Conservation (phyloP, 2,113 vertebrate genomes). For the Brienomyrus brachyistius region DNA sequence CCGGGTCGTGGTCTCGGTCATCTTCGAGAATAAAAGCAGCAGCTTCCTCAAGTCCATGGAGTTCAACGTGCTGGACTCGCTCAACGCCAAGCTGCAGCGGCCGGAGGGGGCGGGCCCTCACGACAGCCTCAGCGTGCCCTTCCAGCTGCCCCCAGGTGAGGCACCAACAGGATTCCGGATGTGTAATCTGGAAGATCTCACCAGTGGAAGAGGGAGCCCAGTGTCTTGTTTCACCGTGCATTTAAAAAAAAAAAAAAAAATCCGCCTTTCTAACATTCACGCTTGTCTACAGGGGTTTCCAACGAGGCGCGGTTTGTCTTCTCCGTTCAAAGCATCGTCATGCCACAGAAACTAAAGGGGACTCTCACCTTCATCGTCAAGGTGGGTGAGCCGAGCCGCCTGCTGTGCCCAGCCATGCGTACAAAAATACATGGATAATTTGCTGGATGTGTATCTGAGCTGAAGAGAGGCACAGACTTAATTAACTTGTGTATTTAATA, state of each 20-base stretch:
- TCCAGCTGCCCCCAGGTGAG: slow-evolving; percentile 90
- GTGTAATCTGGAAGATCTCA: not conserved
- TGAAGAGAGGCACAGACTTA: not conserved
- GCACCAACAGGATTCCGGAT: not conserved
- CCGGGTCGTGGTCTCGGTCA: slow-evolving; percentile 86
- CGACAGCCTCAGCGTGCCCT: slow-evolving; percentile 84
- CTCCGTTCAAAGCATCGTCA: slow-evolving; percentile 88
- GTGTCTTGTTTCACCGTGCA: not conserved
- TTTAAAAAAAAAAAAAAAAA: not conserved
- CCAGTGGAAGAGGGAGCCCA: not conserved
- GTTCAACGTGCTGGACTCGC: slow-evolving; percentile 90
- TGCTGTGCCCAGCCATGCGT: not conserved
- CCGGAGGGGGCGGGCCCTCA: slow-evolving; percentile 83
- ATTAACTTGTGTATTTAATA: not conserved
- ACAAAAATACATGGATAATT: not conserved
- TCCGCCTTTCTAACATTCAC: not conserved
- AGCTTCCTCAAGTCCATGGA: slow-evolving; percentile 94
- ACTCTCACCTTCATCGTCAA: slow-evolving; percentile 95
- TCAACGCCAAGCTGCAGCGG: slow-evolving; percentile 88
- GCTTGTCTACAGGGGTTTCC: slow-evolving; percentile 71
- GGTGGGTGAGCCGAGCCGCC: slow-evolving; percentile 52
- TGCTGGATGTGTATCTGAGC: not conserved
- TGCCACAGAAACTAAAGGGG: slow-evolving; percentile 98
- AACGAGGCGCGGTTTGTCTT: slow-evolving; percentile 94
- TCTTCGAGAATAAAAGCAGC: slow-evolving; percentile 86